Conservation (phyloP, 1,140 invertebrate genomes). For the Hylyphantes graminicola region DNA sequence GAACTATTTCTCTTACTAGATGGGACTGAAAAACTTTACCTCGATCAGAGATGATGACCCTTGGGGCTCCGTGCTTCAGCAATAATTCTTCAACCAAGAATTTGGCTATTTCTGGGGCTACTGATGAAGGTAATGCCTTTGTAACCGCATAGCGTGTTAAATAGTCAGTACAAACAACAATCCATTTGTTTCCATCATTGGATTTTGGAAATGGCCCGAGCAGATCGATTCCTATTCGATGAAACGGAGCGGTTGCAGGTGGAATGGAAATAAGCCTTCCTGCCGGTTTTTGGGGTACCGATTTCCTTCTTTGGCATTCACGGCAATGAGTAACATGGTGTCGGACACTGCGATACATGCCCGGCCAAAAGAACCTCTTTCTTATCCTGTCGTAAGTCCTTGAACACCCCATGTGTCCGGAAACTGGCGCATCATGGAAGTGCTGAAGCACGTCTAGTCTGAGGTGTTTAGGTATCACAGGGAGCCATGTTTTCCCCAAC, state of each 20-base stretch:
- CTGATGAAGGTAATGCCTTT: too few species aligned
- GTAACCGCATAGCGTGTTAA: too few species aligned
- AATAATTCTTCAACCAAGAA: too few species aligned
- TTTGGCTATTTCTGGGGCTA: too few species aligned
- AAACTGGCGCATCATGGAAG: background rate
- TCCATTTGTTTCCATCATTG: too few species aligned
- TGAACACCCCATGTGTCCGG: background rate
- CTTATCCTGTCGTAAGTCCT: background rate
- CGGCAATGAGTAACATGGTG: background rate
- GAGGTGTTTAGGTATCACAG: background rate
- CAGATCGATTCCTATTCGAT: background rate
- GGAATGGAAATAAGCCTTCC: background rate
- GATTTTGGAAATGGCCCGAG: constrained; percentile 2
- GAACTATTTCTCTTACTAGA: too few species aligned
- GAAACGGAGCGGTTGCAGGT: background rate
- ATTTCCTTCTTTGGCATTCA: background rate
- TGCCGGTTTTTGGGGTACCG: background rate
- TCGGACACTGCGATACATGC: background rate
- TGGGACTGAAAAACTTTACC: too few species aligned
- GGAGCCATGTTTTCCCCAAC: background rate
- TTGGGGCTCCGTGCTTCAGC: too few species aligned
- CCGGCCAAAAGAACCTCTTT: background rate
- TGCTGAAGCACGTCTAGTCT: background rate
- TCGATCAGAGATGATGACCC: too few species aligned
- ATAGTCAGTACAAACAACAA: too few species aligned